Evolutionary conservation across 2,797 vertebrate species (phyloP), one percentile per base, ranked within the genome.

Genomic region (Aselliscus stoliczkanus): DNA sequence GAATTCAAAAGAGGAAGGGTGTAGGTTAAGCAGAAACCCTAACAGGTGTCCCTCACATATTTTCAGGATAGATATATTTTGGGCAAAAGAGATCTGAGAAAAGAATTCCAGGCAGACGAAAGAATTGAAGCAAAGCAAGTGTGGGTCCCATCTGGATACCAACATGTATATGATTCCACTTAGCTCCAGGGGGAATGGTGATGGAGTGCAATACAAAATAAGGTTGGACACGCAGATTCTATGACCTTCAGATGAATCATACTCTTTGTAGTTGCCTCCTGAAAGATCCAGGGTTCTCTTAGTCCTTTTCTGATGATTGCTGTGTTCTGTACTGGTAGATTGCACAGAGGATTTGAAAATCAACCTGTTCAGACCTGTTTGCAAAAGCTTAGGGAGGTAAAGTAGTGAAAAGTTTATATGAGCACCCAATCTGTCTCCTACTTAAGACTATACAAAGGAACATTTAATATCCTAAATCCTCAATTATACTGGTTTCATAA

Each of bases 281-380:
- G 52, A 94, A 69, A 17, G 7, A 94, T 29, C 44, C 27, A 81
- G 50, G 29, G 56, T 92, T 84, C 77, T 82, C 29, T 85, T 96
- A 84, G 50, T 85, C 17, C 65, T 79, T 90, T 96, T 34, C 73
- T 70, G 50, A 54, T 47, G 52, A 47, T 65, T 95, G 69, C 52
- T 72, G 31, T 84, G 76, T 81, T 94, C 56, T 94, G 84, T 64
- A 42, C 44, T 75, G 11, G 27, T 12, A 75, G 42, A 83, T 44
- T 83, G 56, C 47, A 92, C 64, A 88, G 11, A 86, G 92, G 88
- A 92, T 92, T 96, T 95, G 65, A 85, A 95, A 96, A 89, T 7
- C 72, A 95, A 83, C 93, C 73, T 83, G 96, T 96, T 95, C 50
- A 85, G 85, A 76, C 92, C 64, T 90, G 93, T 86, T 76, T 80